Percentiles rank a stretch among this genome's conserved stretches.
These are phyloP conservation scores for Etheostoma perlongum DNA, from an alignment of 2,797 vertebrate genomes.

Conservation along the genomic window DNA sequence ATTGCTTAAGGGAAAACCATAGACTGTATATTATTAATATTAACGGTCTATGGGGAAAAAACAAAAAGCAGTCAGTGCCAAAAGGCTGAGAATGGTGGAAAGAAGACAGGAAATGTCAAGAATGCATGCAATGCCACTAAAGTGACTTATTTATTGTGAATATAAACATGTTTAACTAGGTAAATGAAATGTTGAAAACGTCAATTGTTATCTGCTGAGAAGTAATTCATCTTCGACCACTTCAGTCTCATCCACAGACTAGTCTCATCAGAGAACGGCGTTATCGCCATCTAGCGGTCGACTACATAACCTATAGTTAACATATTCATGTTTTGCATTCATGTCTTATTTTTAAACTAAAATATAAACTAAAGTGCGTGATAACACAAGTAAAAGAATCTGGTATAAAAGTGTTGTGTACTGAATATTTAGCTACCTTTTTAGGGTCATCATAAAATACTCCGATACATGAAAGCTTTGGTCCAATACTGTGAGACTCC, in stretches of 20 bases:
- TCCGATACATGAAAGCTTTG: constrained; percentile 86
- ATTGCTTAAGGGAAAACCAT: constrained; percentile 25
- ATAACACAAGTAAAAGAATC: neutral
- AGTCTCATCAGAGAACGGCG: constrained; percentile 16
- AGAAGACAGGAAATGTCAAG: neutral
- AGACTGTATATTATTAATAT: too few relatives aligned
- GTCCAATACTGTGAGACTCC: constrained; percentile 89
- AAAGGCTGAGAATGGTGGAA: neutral
- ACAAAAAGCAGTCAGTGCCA: constrained; percentile 3
- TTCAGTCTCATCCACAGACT: neutral
- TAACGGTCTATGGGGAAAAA: constrained; percentile 10
- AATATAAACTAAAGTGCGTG: neutral
- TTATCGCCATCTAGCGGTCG: constrained; percentile 72
- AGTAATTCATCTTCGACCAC: neutral
- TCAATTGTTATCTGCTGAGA: neutral
- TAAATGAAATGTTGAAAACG: neutral
- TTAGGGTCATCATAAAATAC: constrained; percentile 91
- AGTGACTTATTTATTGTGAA: neutral
- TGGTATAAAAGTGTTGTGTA: neutral
- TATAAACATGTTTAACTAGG: neutral
- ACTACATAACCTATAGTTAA: neutral
- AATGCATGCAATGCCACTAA: neutral
- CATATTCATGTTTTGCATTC: rapidly evolving
- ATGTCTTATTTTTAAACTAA: neutral
- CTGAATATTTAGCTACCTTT: constrained; percentile 63